Percentiles rank a stretch among this genome's conserved stretches.
phyloP scores from a whole-genome alignment of 2,113 vertebrate species.

The Plotosus lineatus region DNA sequence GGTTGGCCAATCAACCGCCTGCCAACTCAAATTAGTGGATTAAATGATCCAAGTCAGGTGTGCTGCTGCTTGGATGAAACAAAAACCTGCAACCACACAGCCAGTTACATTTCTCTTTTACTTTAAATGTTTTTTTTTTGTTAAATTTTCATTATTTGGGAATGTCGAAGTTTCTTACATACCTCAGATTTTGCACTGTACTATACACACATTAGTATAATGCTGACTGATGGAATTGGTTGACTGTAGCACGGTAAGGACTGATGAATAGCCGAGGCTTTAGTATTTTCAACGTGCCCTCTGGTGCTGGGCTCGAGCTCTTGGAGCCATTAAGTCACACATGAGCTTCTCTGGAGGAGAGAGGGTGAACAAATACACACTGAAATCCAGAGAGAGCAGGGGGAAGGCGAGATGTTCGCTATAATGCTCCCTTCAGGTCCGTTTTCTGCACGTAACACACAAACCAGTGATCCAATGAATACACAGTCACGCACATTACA shows the following conservation, averaged over 20 bases:
- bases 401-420: not conserved
- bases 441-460: constrained; percentile 2
- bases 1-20: too few relatives aligned
- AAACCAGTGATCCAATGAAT: not conserved
- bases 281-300: constrained; percentile 59
- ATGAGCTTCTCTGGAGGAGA: not conserved
- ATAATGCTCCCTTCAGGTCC: not conserved
- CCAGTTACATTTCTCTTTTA: too few relatives aligned
- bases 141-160: not conserved
- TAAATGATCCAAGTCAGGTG: too few relatives aligned
- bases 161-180: not conserved
- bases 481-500: not conserved
- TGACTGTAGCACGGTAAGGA: constrained; percentile 48
- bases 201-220: not conserved
- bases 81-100: too few relatives aligned
- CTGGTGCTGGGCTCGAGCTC: constrained; percentile 21
- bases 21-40: too few relatives aligned
- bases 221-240: not conserved
- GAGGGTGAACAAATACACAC: not conserved
- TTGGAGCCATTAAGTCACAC: not conserved
- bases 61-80: too few relatives aligned
- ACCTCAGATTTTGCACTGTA: not conserved
- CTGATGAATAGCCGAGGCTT: constrained; percentile 27
- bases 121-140: too few relatives aligned
- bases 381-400: constrained; percentile 1